Percentiles rank a stretch among this genome's conserved stretches.
Evolutionary conservation across 37 sponge, comb jelly and placozoan species (phyloP).

Genomic region (Amphimedon queenslandica): DNA sequence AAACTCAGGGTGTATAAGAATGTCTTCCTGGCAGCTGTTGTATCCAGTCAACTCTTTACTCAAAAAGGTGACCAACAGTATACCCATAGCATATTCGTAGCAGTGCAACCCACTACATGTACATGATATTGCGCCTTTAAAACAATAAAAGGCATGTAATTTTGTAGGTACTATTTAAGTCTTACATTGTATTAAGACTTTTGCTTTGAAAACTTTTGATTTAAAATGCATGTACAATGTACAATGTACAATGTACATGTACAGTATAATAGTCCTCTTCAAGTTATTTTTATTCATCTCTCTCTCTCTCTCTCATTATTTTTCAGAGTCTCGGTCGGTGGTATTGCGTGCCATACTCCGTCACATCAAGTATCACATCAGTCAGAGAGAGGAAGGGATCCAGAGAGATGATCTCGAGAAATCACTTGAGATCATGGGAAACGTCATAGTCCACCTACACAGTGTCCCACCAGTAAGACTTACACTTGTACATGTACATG

Average conservation of each 20-base stretch:
- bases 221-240: too few species aligned
- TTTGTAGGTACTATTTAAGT: too few species aligned
- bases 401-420: conserved; percentile 50
- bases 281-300: too few species aligned
- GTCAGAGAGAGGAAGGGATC: conserved; percentile 27
- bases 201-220: too few species aligned
- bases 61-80: conserved; percentile 38
- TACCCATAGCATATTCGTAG: background rate
- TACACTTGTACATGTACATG: background rate
- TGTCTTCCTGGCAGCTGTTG: conserved; percentile 44
- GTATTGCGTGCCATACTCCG: conserved; percentile 55
- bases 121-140: too few species aligned
- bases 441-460: conserved; percentile 32
- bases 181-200: too few species aligned
- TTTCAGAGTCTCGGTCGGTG: conserved; percentile 54
- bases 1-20: conserved; percentile 60
- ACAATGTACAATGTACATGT: too few species aligned
- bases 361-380: conserved; percentile 52
- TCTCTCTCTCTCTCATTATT: background rate
- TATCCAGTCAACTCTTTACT: conserved; percentile 64
- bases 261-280: too few species aligned
- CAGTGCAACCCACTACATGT: too few species aligned
- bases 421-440: conserved; percentile 49
- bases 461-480: conserved; percentile 5
- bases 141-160: too few species aligned